Percentiles rank a stretch among this genome's conserved stretches.
phyloP scores from a whole-genome alignment of 2,797 vertebrate genomes.

The Enteromius anoplus region DNA sequence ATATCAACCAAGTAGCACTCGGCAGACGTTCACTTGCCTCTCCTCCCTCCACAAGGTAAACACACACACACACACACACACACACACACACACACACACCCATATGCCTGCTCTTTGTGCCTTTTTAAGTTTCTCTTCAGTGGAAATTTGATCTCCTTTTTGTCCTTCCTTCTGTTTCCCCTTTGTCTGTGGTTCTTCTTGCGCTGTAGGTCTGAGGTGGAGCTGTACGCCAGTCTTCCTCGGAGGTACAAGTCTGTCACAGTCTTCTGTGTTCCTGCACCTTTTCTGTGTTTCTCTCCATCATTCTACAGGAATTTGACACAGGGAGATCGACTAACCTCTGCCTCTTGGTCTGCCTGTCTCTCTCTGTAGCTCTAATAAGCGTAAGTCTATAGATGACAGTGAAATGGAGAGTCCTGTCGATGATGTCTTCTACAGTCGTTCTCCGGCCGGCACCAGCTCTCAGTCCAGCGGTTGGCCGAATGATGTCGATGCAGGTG shows the following conservation, averaged over 20 bases:
- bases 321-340: neutral
- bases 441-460: constrained; percentile 92
- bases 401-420: constrained; percentile 95
- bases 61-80: constrained; percentile 16
- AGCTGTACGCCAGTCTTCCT: constrained; percentile 85
- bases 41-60: constrained; percentile 80
- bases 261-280: constrained; percentile 43
- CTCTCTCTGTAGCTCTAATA: constrained; percentile 82
- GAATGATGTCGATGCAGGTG: constrained; percentile 94
- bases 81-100: constrained; percentile 12
- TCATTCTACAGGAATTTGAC: neutral
- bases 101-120: constrained; percentile 59
- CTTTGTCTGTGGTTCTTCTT: constrained; percentile 54
- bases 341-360: constrained; percentile 31
- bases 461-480: constrained; percentile 94
- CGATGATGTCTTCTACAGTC: constrained; percentile 93
- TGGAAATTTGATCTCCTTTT: constrained; percentile 9
- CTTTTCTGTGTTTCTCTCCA: constrained; percentile 51
- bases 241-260: constrained; percentile 75
- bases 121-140: constrained; percentile 67
- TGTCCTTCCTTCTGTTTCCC: neutral
- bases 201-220: constrained; percentile 83
- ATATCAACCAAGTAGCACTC: constrained; percentile 84
- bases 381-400: constrained; percentile 94
- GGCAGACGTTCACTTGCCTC: constrained; percentile 81